Evolutionary conservation across 2,797 vertebrate species (phyloP), one percentile per base, ranked within the genome.

Genomic region (Arremon aurantiirostris): DNA sequence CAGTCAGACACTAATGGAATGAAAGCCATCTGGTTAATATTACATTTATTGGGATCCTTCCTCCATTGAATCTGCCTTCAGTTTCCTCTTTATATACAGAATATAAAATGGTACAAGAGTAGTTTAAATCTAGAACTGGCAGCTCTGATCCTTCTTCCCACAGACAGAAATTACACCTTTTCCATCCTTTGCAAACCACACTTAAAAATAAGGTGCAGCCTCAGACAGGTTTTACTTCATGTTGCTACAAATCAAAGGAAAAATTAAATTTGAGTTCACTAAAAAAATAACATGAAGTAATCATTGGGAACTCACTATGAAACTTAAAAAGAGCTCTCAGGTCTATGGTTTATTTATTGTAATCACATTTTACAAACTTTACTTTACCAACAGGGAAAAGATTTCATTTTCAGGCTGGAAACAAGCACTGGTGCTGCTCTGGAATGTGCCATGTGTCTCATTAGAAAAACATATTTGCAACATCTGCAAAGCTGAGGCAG

Each of bases 391-490:
- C 47, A 47, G 86, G 87, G 87, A 82, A 92, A 91, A 46, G 11
- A 89, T 75, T 92, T 81, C 23, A 22, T 82, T 94, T 97, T 84
- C 72, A 96, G 83, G 79, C 93, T 95, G 81, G 94, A 96, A 95
- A 92, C 86, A 92, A 94, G 94, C 79, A 64, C 88, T 96, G 86
- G 96, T 93, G 95, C 92, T 95, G 72, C 83, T 80, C 85, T 15
- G 69, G 94, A 93, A 95, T 92, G 90, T 75, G 91, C 82, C 82
- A 70, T 65, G 66, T 77, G 69, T 61, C 68, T 89, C 68, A 19
- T 82, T 26, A 92, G 68, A 41, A 72, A 93, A 89, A 57, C 89
- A 78, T 12, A 34, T 81, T 82, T 80, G 30, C 14, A 87, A 69
- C 89, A 96, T 75, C 90, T 94, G 89, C 17, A 32, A 41, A n/a